phyloP scores from a whole-genome alignment of 2,888 invertebrate species.

The Lithophane semibrunnea region DNA sequence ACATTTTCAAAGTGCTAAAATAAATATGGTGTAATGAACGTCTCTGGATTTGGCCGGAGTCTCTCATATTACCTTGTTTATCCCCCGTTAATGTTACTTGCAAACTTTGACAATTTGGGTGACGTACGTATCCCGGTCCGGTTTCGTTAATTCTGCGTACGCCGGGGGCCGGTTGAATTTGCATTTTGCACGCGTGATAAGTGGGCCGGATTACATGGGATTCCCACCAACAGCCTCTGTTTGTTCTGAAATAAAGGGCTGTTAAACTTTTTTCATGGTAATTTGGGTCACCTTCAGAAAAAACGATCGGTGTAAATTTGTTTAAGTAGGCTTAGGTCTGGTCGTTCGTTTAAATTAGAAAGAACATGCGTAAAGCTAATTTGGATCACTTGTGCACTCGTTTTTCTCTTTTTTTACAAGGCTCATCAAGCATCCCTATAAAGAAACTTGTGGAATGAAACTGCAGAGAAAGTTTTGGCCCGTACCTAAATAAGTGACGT shows the following conservation, averaged over 20 bases:
- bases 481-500: slow-evolving; percentile 69
- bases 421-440: slow-evolving; percentile 37
- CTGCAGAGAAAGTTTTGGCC: slow-evolving; percentile 57
- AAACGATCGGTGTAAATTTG: slow-evolving; percentile 88
- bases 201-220: slow-evolving; percentile 89
- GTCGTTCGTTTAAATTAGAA: slow-evolving; percentile 84
- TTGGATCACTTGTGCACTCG: slow-evolving; percentile 62
- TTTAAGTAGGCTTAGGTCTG: slow-evolving; percentile 87
- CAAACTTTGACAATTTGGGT: slow-evolving; percentile 88
- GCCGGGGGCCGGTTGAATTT: slow-evolving; percentile 84
- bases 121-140: slow-evolving; percentile 80
- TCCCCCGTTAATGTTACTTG: slow-evolving; percentile 81
- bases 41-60: slow-evolving; percentile 63
- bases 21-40: slow-evolving; percentile 55
- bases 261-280: slow-evolving; percentile 90
- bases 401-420: slow-evolving; percentile 39
- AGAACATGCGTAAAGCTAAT: slow-evolving; percentile 74
- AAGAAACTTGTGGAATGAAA: slow-evolving; percentile 48
- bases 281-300: slow-evolving; percentile 90
- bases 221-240: slow-evolving; percentile 89
- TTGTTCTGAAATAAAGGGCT: slow-evolving; percentile 90
- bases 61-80: slow-evolving; percentile 81
- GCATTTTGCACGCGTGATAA: slow-evolving; percentile 91
- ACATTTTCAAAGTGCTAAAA: slow-evolving; percentile 45
- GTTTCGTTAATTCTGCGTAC: slow-evolving; percentile 88